Base-by-base conservation (phyloP, 2,113 vertebrate species). In the Aythya baeri region DNA sequence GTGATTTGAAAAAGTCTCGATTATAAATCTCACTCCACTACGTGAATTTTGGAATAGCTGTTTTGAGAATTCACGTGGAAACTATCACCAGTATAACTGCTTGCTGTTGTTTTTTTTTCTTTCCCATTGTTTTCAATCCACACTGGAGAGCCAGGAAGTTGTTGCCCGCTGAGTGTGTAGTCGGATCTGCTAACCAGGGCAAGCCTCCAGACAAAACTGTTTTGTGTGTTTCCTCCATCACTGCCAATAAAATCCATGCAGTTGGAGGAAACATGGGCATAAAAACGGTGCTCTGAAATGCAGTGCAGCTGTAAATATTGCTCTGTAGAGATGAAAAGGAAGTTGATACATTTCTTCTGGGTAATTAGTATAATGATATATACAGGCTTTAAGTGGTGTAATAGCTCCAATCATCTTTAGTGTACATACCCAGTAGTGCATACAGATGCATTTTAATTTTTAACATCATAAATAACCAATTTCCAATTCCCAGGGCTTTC, bases 211-310 rank as follows among this genome's bases (percentile, higher is more conserved):
- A 83, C 92, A 96, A 86, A 95, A 81, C 92, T 90, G 76, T 0
- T 83, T 76, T 92, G 73, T 93, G 61, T 34, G 57, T 95, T 95
- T 93, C 83, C 62, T 92, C 85, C 61, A n/a, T 76, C 72, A 38
- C 68, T 94, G 90, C 95, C 73, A 81, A 46, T 96, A 92, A 94
- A 86, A 92, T 91, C 49, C 38, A 54, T 75, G 66, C 52, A 86
- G 65, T 88, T 94, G 80, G 85, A 94, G 86, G 92, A 92, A 94
- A 84, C 61, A 57, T 13, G 49, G 86, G 41, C 93, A 86, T 90
- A 84, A 95, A 94, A 95, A 21, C 90, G 78, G 68, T 36, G 61
- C 68, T 94, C 88, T 88, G 80, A 94, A 96, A 91, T 55, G 83
- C 80, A 81, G 0, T 0, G 4, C 81, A 93, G 80, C 90, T 96